Conservation (phyloP, 35 echinoderm and acorn worm species). For the Acanthaster planci region DNA sequence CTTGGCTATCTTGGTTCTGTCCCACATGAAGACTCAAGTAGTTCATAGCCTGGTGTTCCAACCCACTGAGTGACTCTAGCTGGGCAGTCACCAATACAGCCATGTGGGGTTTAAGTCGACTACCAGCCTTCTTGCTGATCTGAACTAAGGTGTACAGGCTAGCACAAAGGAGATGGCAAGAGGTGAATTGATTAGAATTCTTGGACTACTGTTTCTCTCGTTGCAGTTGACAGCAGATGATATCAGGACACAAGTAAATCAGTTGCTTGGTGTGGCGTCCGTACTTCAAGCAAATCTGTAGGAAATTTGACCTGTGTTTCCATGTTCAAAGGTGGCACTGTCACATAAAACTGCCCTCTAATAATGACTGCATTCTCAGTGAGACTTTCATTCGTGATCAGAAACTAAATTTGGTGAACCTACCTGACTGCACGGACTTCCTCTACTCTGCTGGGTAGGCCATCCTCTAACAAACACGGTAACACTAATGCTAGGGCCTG, state of each 20-base stretch:
- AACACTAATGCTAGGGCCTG: constrained; percentile 73
- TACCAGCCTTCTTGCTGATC: constrained; percentile 92
- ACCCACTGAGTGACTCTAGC: constrained; percentile 89
- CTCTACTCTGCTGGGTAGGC: constrained; percentile 78
- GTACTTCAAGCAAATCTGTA: too few relatives aligned
- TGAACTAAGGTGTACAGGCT: constrained; percentile 85
- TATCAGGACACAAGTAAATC: too few relatives aligned
- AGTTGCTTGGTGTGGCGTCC: too few relatives aligned
- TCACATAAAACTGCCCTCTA: too few relatives aligned
- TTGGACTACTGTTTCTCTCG: too few relatives aligned
- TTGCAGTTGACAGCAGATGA: too few relatives aligned
- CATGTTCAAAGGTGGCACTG: too few relatives aligned
- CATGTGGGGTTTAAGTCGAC: constrained; percentile 85
- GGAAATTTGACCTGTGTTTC: too few relatives aligned
- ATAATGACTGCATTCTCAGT: too few relatives aligned
- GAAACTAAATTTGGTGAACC: constrained; percentile 2
- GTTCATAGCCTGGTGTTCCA: constrained; percentile 93
- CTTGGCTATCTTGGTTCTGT: constrained; percentile 69
- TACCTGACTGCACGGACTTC: constrained; percentile 86
- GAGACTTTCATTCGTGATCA: not conserved
- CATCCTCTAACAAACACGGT: constrained; percentile 73
- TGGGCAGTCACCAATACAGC: constrained; percentile 85
- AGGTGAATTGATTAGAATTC: too few relatives aligned
- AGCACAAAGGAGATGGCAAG: not conserved
- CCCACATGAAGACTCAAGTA: constrained; percentile 87